Conservation (phyloP, 2,797 vertebrate genomes). For the Nyctalus aviator region DNA sequence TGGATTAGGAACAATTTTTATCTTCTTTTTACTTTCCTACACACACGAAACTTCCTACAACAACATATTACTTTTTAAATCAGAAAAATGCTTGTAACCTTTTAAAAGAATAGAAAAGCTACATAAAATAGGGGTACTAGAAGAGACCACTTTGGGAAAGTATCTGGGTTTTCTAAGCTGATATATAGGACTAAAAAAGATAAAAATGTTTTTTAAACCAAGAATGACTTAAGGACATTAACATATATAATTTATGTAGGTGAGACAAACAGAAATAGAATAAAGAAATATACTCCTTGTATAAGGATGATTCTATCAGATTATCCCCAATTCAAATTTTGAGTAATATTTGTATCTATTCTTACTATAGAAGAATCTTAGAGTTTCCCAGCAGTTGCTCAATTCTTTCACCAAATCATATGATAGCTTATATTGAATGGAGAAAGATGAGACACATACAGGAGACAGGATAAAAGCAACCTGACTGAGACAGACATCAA, state of each 20-base stretch:
- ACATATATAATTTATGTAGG: background rate
- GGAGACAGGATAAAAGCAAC: background rate
- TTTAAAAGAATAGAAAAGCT: slow-evolving; percentile 36
- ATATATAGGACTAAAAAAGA: background rate
- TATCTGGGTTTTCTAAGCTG: background rate
- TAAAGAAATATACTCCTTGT: background rate
- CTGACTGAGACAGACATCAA: background rate
- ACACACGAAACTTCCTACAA: background rate
- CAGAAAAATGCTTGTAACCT: background rate
- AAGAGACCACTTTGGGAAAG: background rate
- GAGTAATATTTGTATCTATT: background rate
- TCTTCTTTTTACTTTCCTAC: background rate
- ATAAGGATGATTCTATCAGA: background rate
- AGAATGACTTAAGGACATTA: background rate
- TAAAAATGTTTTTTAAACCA: slow-evolving; percentile 22
- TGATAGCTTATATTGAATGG: background rate
- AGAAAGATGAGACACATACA: background rate
- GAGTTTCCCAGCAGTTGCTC: background rate
- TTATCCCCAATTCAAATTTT: background rate
- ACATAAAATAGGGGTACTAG: background rate
- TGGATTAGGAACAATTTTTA: slow-evolving; percentile 15
- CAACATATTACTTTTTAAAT: background rate
- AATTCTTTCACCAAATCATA: background rate
- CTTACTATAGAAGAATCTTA: background rate
- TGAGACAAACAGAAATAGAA: background rate